phyloP scores from a whole-genome alignment of 2,888 invertebrate species.

The Cataglyphis livida region DNA sequence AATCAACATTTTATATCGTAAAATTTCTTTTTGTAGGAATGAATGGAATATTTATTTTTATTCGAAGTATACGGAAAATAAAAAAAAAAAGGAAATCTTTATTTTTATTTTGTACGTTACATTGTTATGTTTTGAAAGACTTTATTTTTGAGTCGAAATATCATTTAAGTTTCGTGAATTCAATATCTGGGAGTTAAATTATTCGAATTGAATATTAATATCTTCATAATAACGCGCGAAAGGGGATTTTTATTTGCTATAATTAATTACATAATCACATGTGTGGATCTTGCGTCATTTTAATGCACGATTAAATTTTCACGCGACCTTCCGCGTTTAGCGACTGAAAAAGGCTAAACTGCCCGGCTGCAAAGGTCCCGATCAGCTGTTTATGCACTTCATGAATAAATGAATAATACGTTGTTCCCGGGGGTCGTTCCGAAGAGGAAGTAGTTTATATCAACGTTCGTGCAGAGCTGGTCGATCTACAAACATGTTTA shows the following conservation, averaged over 20 bases:
- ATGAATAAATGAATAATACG: conserved; percentile 44
- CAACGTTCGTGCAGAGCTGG: conserved; percentile 29
- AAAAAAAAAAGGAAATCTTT: background rate
- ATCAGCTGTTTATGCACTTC: conserved; percentile 22
- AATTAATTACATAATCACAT: conserved; percentile 37
- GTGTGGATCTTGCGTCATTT: background rate
- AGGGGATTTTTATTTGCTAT: background rate
- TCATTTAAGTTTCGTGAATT: conserved; percentile 1
- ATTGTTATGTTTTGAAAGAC: background rate
- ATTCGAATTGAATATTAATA: conserved; percentile 10
- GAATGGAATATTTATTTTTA: background rate
- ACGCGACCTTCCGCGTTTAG: background rate
- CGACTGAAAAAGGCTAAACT: conserved; percentile 21
- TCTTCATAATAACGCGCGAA: conserved; percentile 10
- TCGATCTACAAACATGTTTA: conserved; percentile 30
- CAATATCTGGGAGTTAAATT: background rate
- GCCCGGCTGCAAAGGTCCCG: background rate
- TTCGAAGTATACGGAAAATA: background rate
- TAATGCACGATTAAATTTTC: background rate
- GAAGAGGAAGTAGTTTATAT: conserved; percentile 38
- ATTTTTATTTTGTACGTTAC: background rate
- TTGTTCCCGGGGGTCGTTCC: background rate
- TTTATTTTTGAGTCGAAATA: background rate
- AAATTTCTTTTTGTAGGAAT: background rate
- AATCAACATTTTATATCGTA: background rate